Percentiles rank a stretch among this genome's conserved stretches.
These are phyloP conservation scores for Halichondria panicea DNA, from an alignment of 37 sponge, comb jelly and placozoan species.

Conservation along the genomic window DNA sequence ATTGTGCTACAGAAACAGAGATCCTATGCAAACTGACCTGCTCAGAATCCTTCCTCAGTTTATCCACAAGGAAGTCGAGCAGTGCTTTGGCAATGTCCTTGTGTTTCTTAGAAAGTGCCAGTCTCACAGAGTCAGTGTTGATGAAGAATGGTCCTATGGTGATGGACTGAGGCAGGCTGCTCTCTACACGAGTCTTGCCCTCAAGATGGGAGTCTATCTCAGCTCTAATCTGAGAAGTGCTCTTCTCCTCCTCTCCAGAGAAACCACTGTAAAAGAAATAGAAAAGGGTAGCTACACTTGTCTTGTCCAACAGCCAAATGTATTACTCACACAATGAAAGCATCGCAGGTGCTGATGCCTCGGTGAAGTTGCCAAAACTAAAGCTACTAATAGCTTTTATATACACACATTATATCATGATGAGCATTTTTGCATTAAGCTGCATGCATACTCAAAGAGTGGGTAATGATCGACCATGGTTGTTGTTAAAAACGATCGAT, in stretches of 20 bases:
- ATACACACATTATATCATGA: too few species aligned
- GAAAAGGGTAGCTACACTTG: not conserved
- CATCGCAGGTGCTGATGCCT: too few species aligned
- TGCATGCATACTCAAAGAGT: too few species aligned
- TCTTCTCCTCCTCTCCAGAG: conserved; percentile 55
- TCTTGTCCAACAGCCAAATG: too few species aligned
- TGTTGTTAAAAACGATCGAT: too few species aligned
- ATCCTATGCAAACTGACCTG: conserved; percentile 52
- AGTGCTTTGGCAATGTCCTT: conserved; percentile 85
- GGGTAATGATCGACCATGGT: too few species aligned
- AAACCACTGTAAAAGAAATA: conserved; percentile 14
- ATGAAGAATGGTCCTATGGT: conserved; percentile 91
- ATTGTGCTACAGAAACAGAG: too few species aligned
- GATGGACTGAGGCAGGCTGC: conserved; percentile 70
- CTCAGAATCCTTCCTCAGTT: conserved; percentile 81
- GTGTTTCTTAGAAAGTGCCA: conserved; percentile 83
- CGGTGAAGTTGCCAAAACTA: too few species aligned
- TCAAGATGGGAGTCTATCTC: conserved; percentile 87
- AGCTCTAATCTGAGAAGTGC: conserved; percentile 72
- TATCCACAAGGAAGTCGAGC: conserved; percentile 79
- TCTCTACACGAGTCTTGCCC: conserved; percentile 73
- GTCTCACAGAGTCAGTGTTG: conserved; percentile 77
- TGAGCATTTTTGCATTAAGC: not conserved
- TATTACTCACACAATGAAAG: not conserved
- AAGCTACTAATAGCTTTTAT: too few species aligned